Evolutionary conservation across 2,113 vertebrate genomes (phyloP), one percentile per base, ranked within the genome.

Genomic region (Phasianus colchicus): DNA sequence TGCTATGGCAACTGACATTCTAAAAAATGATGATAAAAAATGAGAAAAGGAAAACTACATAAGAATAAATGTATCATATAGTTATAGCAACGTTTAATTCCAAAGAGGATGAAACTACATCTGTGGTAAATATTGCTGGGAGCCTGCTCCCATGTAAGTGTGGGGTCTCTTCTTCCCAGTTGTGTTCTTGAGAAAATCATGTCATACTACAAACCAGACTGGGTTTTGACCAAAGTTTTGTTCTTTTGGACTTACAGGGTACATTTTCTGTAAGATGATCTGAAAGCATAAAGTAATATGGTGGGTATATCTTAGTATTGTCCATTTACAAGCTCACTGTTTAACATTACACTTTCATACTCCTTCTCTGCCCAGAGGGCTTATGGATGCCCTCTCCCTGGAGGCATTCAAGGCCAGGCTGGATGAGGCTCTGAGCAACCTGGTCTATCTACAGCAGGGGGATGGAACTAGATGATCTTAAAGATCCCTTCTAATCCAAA

Each of bases 1-100:
- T 96, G 92, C 90, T 95, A 97, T 79, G 74, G 86, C 78, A 97
- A 96, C 91, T 36, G 40, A 86, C 90, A 57, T 66, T 89, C 81
- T 92, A 69, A 93, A 91, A 90, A 63, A 22, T 22, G 8, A 72
- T 73, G 10, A 47, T 54, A 40, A 90, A 89, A 95, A 86, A 72
- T 30, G 69, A 43, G 48, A 34, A 95, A 83, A 91, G 40, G 67
- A 88, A 92, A 91, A 14, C 30, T 81, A 72, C n/a, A n/a, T 45
- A 83, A 54, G 79, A 65, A 84, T 54, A 86, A 73, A 77, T 66
- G 36, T 34, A 85, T 79, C 1, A 0, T 71, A 74, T 85, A 90
- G 58, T 91, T 95, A 64, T 91, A 91, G 88, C 65, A 93, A 95
- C 83, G 9, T 86, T 84, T 81, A 78, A 86, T 94, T 86, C 70